Evolutionary conservation across 1,140 invertebrate species (phyloP), one percentile per base, ranked within the genome.

Genomic region (Pseudomyrmex gracilis): DNA sequence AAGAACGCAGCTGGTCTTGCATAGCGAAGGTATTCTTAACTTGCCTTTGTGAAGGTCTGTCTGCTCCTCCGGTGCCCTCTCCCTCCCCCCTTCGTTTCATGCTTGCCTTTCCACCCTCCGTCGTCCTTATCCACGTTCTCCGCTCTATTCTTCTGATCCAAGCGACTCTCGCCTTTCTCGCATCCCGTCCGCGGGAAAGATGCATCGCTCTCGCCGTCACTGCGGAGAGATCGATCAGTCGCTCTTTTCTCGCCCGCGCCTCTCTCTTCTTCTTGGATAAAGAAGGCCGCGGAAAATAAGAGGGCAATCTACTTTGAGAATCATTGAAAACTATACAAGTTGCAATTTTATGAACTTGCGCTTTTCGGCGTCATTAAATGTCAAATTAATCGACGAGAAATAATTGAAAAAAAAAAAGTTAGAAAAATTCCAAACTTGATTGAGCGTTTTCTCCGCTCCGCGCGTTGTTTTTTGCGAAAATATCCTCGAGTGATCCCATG

Each of bases 1-100:
- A 92, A 89, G 89, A 92, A 89, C 82, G 82, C 84, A 73, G 82
- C 84, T 88, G 87, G 83, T 85, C 83, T 68, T 76, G 84, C 86
- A 74, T 83, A 68, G 57, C 74, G 71, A 55, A 84, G 90, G 89
- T 91, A 92, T 92, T 93, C 92, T 93, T 93, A 92, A 92, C 90
- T 91, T 77, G 90, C 90, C 90, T 93, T 92, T 90, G 90, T 87
- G 73, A 82, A 76, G 61, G 77, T 85, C 74, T 77, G 85, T 73
- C 86, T 77, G 82, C 82, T 53, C 20, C 20, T 67, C 61, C n/a
- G 34, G 5, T 34, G 34, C 34, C 45, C 47, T 57, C 64, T 43
- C 51, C 20, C 34, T 24, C 61, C 74, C 68, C 43, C 68, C n/a
- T 71, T 60, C 60, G 60, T 74, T 55, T 66, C 24, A 22, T 43